Percentiles rank a stretch among this genome's conserved stretches.
These are phyloP conservation scores for Noturus placidus DNA, from an alignment of 2,113 vertebrate genomes.

Conservation along the genomic window DNA sequence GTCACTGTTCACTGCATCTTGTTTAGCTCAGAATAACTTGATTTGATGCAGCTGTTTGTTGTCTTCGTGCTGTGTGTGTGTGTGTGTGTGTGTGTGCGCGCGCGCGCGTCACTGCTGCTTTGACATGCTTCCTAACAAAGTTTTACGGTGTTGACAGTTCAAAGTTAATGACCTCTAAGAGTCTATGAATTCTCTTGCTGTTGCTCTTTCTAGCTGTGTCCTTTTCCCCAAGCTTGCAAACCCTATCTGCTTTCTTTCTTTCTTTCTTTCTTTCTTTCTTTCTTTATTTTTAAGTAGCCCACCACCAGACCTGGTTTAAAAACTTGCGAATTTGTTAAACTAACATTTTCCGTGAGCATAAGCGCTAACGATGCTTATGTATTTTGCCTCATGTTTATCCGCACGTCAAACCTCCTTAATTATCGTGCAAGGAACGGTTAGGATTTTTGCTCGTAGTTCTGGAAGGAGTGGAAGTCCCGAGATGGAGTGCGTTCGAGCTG, in stretches of 20 bases:
- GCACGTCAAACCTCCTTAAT: neutral
- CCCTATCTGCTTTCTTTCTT: neutral
- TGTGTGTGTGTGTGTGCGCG: neutral
- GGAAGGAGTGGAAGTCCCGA: neutral
- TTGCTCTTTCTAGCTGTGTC: neutral
- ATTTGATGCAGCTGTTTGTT: conserved; percentile 16
- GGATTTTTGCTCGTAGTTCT: neutral
- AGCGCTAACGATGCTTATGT: neutral
- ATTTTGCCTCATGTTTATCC: neutral
- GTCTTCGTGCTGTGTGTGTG: neutral
- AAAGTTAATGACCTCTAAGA: neutral
- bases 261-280: neutral
- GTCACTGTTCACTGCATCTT: conserved; percentile 51
- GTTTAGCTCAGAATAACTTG: conserved; percentile 10
- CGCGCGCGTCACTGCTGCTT: neutral
- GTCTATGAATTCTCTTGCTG: conserved; percentile 4
- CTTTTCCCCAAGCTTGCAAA: neutral
- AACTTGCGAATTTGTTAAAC: neutral
- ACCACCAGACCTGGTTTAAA: neutral
- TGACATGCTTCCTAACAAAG: conserved; percentile 1
- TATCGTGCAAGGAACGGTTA: neutral
- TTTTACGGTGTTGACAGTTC: neutral
- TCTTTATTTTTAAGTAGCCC: neutral
- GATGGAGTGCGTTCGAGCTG: neutral
- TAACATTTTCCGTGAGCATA: neutral